These are phyloP conservation scores for Pheosia gnoma DNA, from an alignment of 2,888 invertebrate genomes.

Conservation along the genomic window DNA sequence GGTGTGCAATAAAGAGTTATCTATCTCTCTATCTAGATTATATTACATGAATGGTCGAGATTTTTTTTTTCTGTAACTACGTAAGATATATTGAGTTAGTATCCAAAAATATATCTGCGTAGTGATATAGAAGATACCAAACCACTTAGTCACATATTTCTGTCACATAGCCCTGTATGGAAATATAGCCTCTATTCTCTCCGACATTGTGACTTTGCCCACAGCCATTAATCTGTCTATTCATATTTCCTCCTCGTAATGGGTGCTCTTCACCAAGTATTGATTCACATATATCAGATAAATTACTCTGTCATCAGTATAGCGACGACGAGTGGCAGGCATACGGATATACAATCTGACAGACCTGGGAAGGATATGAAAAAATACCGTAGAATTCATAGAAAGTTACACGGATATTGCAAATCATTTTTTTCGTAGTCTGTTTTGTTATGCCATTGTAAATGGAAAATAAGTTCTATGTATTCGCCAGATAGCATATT, in stretches of 20 bases:
- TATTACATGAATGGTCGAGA: no score
- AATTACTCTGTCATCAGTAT: not conserved
- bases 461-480: no score
- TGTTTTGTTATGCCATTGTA: no score
- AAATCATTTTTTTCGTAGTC: no score
- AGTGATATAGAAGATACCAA: not conserved
- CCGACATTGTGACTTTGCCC: not conserved
- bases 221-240: slow-evolving; percentile 2
- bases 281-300: slow-evolving; percentile 3
- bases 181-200: not conserved
- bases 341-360: not conserved
- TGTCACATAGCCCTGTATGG: not conserved
- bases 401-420: no score
- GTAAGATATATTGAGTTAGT: no score
- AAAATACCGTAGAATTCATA: not conserved
- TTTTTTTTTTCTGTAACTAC: no score
- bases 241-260: slow-evolving; percentile 4
- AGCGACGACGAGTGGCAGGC: not conserved
- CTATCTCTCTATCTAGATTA: no score
- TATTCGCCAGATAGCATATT: no score
- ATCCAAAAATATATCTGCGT: no score
- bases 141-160: no score
- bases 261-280: slow-evolving; percentile 1
- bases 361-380: not conserved
- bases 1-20: no score